These are phyloP conservation scores for Porphyrio hochstetteri DNA, from an alignment of 2,113 vertebrate species.

Conservation along the genomic window DNA sequence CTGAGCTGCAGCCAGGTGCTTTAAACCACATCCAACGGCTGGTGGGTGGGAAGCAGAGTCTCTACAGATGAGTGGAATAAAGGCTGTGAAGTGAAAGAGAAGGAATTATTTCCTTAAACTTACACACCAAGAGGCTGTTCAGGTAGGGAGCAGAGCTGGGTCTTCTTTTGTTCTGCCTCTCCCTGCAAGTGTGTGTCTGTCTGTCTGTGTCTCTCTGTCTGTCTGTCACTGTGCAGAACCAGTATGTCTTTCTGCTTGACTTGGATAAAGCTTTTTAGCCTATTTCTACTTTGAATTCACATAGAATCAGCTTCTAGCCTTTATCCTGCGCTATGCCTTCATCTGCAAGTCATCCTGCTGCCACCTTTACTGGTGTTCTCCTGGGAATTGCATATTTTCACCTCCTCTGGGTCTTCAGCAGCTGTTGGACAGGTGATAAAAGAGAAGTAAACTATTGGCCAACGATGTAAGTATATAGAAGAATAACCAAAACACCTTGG, in stretches of 20 bases:
- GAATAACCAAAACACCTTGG: conserved; percentile 4
- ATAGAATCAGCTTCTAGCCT: background rate
- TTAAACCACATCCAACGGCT: background rate
- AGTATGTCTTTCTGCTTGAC: background rate
- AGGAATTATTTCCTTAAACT: background rate
- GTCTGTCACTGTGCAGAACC: background rate
- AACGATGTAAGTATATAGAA: background rate
- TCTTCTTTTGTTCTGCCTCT: background rate
- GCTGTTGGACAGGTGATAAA: conserved; percentile 13
- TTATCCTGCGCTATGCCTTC: background rate
- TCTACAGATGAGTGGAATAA: background rate
- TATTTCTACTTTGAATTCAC: background rate
- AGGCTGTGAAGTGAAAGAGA: background rate
- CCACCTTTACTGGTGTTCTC: background rate
- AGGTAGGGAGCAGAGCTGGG: background rate
- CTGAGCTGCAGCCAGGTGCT: background rate
- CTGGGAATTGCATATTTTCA: background rate
- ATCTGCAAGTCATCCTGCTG: background rate
- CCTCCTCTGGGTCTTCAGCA: background rate
- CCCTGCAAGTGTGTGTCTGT: background rate
- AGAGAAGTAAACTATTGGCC: conserved; percentile 6
- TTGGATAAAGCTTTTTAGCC: background rate
- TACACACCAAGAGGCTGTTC: background rate
- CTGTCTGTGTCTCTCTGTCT: background rate
- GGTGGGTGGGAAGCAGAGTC: background rate